A percentile compares a stretch with the other conserved stretches of the same genome.
phyloP scores from a whole-genome alignment of 2,888 invertebrate genomes.

The Sinotaia quadrata region DNA sequence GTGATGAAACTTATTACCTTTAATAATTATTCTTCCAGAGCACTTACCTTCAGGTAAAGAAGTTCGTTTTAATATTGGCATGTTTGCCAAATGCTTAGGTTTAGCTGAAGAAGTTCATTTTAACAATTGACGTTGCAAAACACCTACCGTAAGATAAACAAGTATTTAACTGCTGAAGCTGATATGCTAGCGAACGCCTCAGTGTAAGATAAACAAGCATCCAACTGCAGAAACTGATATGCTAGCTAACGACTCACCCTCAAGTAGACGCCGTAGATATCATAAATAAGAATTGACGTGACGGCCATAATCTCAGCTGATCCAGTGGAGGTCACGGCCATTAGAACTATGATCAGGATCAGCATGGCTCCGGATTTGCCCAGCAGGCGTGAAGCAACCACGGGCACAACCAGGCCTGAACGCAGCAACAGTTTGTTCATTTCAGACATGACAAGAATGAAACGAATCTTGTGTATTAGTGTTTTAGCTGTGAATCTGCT shows the following conservation, averaged over 20 bases:
- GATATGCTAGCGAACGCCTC: no score
- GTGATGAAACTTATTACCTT: no score
- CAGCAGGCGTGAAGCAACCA: slow-evolving; percentile 68
- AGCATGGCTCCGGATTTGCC: slow-evolving; percentile 65
- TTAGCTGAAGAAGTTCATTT: no score
- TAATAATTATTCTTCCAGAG: no score
- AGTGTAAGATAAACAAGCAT: background rate
- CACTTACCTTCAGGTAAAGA: no score
- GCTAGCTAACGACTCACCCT: slow-evolving; percentile 38
- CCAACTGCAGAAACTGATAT: background rate
- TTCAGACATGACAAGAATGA: background rate
- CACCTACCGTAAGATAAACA: background rate
- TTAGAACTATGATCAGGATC: slow-evolving; percentile 68
- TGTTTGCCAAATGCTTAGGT: no score
- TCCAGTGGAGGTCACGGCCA: slow-evolving; percentile 71
- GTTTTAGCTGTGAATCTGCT: no score
- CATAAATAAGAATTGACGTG: slow-evolving; percentile 70
- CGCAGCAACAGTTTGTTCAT: background rate
- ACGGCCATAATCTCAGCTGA: slow-evolving; percentile 72
- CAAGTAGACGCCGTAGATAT: slow-evolving; percentile 64
- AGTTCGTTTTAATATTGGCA: no score
- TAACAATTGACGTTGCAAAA: no score
- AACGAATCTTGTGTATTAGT: no score
- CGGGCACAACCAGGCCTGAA: slow-evolving; percentile 68
- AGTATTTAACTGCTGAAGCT: no score